A percentile compares a stretch with the other conserved stretches of the same genome.
Evolutionary conservation across 2,797 vertebrate species (phyloP).

Genomic region (Sphenodon punctatus): DNA sequence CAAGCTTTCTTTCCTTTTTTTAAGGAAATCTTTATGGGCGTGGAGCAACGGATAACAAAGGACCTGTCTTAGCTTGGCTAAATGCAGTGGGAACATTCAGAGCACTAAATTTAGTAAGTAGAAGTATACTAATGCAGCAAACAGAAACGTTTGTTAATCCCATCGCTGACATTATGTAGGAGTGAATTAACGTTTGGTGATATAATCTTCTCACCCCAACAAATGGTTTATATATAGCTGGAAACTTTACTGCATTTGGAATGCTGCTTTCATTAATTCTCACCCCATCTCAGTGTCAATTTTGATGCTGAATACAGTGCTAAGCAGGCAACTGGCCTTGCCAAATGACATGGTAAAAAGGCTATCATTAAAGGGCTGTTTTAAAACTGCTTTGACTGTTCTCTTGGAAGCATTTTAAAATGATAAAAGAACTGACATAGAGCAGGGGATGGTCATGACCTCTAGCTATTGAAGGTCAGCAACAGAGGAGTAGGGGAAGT

Average conservation of each 20-base stretch:
- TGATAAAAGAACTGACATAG: neutral
- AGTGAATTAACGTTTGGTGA: no score
- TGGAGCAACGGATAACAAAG: slow-evolving; percentile 93
- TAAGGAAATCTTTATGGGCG: slow-evolving; percentile 90
- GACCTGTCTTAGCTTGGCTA: slow-evolving; percentile 92
- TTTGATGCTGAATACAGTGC: neutral
- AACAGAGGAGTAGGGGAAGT: no score
- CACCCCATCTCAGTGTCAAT: neutral
- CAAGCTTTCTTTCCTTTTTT: slow-evolving; percentile 17
- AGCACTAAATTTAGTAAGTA: slow-evolving; percentile 83
- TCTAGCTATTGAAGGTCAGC: no score
- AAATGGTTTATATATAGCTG: neutral
- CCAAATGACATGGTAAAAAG: neutral
- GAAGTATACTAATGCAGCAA: neutral
- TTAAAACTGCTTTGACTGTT: neutral
- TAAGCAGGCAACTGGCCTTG: neutral
- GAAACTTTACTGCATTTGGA: neutral
- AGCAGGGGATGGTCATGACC: neutral
- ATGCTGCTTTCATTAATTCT: neutral
- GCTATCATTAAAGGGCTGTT: neutral
- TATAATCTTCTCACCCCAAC: neutral
- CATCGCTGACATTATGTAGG: neutral
- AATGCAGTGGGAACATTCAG: slow-evolving; percentile 84
- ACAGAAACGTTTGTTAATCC: neutral
- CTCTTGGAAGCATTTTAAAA: slow-evolving; percentile 3